phyloP scores from a whole-genome alignment of 2,888 invertebrate genomes.

The Synergus itoensis region DNA sequence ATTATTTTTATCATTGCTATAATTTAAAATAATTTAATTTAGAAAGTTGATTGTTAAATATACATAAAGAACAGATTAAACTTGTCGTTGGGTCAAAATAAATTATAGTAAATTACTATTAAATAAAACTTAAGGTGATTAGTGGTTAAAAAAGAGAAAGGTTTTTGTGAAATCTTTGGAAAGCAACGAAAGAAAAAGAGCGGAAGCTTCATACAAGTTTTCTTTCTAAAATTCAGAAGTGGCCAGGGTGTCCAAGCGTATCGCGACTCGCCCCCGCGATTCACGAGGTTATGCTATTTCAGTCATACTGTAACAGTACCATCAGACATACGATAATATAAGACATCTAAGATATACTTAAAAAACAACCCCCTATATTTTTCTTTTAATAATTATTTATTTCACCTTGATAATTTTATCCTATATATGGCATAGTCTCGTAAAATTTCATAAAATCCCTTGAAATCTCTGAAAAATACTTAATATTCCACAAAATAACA shows the following conservation, averaged over 20 bases:
- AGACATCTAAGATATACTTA: neutral
- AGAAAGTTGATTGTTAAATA: too few species aligned
- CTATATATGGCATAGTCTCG: too few species aligned
- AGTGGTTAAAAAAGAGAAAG: neutral
- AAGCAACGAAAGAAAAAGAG: conserved; percentile 9
- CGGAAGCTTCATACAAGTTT: conserved; percentile 14
- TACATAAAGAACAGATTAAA: too few species aligned
- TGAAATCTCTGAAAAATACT: too few species aligned
- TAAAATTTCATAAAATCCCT: too few species aligned
- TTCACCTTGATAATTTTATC: neutral
- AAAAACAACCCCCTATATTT: neutral
- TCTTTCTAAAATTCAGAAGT: conserved; percentile 22
- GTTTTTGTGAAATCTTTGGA: neutral
- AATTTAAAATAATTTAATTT: too few species aligned
- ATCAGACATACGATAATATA: neutral
- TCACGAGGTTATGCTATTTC: conserved; percentile 62
- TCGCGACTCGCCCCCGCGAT: conserved; percentile 60
- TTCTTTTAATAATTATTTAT: neutral
- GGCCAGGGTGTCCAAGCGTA: conserved; percentile 10
- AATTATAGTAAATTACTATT: too few species aligned
- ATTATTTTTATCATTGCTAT: too few species aligned
- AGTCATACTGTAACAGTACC: conserved; percentile 34
- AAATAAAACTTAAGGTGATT: neutral
- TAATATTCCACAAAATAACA: too few species aligned
- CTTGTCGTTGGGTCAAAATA: too few species aligned